These are phyloP conservation scores for Ochlodes sylvanus DNA, from an alignment of 2,888 invertebrate species.

Conservation along the genomic window DNA sequence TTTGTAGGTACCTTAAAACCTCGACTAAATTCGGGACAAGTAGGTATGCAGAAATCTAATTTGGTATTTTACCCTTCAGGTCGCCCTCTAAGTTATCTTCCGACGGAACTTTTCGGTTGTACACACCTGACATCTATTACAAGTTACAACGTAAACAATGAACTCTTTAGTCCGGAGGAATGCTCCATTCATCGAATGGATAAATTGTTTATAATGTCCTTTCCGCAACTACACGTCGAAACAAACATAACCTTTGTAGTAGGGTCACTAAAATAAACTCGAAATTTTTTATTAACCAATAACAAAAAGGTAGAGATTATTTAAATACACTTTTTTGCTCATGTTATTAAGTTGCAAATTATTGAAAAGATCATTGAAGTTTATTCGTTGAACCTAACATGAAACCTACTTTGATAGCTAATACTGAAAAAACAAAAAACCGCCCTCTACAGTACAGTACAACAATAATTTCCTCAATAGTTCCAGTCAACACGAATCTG, in stretches of 20 bases:
- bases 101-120: slow-evolving; percentile 38
- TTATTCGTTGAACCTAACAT: too few relatives aligned
- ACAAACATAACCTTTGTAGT: slow-evolving; percentile 1
- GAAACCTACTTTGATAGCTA: too few relatives aligned
- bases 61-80: slow-evolving; percentile 40
- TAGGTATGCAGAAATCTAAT: not conserved
- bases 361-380: too few relatives aligned
- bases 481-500: too few relatives aligned
- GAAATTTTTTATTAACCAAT: too few relatives aligned
- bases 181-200: slow-evolving; percentile 27
- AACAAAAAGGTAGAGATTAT: too few relatives aligned
- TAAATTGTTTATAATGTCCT: slow-evolving; percentile 4
- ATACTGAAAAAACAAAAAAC: too few relatives aligned
- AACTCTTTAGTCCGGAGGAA: slow-evolving; percentile 31
- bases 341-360: too few relatives aligned
- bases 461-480: too few relatives aligned
- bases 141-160: slow-evolving; percentile 44
- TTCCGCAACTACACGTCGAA: slow-evolving; percentile 9
- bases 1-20: not conserved
- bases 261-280: too few relatives aligned
- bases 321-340: too few relatives aligned
- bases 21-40: not conserved
- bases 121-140: slow-evolving; percentile 38
- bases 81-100: slow-evolving; percentile 40
- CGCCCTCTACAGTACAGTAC: too few relatives aligned